Evolutionary conservation across 2,888 invertebrate species (phyloP).

Genomic region (Morpho achilles): DNA sequence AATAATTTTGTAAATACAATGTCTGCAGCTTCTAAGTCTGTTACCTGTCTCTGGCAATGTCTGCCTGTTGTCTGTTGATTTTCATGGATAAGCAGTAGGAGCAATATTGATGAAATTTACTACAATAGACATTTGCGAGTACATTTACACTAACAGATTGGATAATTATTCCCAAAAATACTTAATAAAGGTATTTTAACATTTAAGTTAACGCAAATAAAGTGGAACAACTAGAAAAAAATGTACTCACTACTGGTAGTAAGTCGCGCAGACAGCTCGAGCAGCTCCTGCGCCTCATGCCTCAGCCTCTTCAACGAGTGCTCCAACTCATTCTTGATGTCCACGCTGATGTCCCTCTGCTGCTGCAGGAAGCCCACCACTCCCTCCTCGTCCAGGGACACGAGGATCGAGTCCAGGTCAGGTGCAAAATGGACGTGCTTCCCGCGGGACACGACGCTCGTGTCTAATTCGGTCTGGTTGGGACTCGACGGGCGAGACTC

Average conservation of each 20-base stretch:
- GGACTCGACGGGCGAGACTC: slow-evolving; percentile 45
- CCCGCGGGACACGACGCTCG: slow-evolving; percentile 45
- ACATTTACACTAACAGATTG: no score
- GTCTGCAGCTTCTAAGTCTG: no score
- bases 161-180: no score
- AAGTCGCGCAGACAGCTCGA: slow-evolving; percentile 76
- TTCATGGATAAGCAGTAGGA: no score
- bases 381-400: slow-evolving; percentile 81
- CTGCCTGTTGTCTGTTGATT: no score
- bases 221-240: no score
- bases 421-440: slow-evolving; percentile 86
- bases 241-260: slow-evolving; percentile 33
- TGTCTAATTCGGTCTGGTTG: slow-evolving; percentile 36
- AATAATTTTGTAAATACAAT: no score
- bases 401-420: slow-evolving; percentile 79
- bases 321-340: slow-evolving; percentile 83
- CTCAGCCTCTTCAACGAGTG: slow-evolving; percentile 83
- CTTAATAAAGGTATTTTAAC: slow-evolving; percentile 27
- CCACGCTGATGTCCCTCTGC: slow-evolving; percentile 72
- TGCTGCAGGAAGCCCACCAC: slow-evolving; percentile 76
- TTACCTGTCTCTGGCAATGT: no score
- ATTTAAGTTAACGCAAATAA: background rate
- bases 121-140: no score
- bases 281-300: slow-evolving; percentile 84
- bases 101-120: no score